Evolutionary conservation across 2,797 vertebrate genomes (phyloP).

Genomic region (Falco concolor): DNA sequence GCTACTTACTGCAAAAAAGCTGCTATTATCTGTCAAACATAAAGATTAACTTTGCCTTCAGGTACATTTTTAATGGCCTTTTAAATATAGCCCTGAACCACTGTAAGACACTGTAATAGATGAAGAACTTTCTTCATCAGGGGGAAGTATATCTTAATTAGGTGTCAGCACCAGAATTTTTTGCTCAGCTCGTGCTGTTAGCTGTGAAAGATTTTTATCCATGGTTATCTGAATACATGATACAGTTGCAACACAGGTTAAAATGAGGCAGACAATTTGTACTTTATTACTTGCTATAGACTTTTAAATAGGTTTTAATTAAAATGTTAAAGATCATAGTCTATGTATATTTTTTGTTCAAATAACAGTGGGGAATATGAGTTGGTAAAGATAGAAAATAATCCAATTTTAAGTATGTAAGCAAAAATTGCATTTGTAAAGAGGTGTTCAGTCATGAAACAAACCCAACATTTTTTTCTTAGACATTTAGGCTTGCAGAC

Average conservation of each 20-base stretch:
- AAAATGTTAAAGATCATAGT: background rate
- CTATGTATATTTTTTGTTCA: background rate
- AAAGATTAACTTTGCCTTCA: conserved; percentile 65
- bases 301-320: conserved; percentile 17
- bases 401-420: background rate
- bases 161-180: background rate
- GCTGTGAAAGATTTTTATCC: background rate
- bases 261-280: background rate
- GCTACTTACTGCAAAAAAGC: conserved; percentile 24
- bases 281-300: background rate
- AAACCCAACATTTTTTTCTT: background rate
- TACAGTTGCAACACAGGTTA: background rate
- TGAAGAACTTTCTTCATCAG: background rate
- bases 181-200: background rate
- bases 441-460: background rate
- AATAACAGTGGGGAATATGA: background rate
- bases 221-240: background rate
- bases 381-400: background rate
- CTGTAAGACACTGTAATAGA: background rate
- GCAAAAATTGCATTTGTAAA: background rate
- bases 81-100: conserved; percentile 44
- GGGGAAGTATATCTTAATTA: conserved; percentile 38
- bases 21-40: conserved; percentile 57
- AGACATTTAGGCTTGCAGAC: background rate
- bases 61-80: conserved; percentile 56